Evolutionary conservation across 2,113 vertebrate genomes (phyloP).

Genomic region (Istiophorus platypterus): DNA sequence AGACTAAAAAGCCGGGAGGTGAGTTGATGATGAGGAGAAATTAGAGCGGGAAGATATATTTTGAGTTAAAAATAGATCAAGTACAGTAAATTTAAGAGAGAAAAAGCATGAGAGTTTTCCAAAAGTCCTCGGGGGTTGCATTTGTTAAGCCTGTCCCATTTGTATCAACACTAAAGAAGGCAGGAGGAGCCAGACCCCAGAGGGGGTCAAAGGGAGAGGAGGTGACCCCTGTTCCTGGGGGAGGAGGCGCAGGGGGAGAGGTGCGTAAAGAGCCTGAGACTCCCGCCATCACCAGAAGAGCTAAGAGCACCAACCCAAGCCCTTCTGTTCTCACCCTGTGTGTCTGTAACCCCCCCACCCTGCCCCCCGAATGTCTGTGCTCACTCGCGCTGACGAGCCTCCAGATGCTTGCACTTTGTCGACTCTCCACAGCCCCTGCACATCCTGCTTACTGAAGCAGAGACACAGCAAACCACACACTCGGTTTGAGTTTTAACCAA

Average conservation of each 20-base stretch:
- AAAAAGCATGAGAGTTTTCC: conserved; percentile 58
- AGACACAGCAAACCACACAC: conserved; percentile 52
- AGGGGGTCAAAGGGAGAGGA: conserved; percentile 84
- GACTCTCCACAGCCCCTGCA: conserved; percentile 58
- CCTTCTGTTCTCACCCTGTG: conserved; percentile 70
- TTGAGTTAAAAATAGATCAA: conserved; percentile 8
- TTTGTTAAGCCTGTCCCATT: conserved; percentile 80
- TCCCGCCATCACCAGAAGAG: conserved; percentile 75
- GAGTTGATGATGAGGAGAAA: not conserved
- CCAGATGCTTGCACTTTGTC: conserved; percentile 60
- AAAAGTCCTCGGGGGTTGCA: conserved; percentile 56
- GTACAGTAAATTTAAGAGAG: not conserved
- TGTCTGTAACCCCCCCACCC: conserved; percentile 58
- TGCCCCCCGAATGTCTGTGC: conserved; percentile 55
- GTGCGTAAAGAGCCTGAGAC: conserved; percentile 80
- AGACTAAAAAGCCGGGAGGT: not conserved
- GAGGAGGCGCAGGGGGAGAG: conserved; percentile 83
- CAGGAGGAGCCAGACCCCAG: conserved; percentile 79
- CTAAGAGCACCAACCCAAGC: conserved; percentile 75
- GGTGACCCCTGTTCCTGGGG: conserved; percentile 83
- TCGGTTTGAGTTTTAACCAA: conserved; percentile 49
- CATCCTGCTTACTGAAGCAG: conserved; percentile 62
- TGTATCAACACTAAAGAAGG: conserved; percentile 82
- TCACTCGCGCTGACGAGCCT: conserved; percentile 57
- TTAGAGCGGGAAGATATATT: conserved; percentile 19